Evolutionary conservation across 2,797 vertebrate genomes (phyloP).

Genomic region (Taenioides sp.): DNA sequence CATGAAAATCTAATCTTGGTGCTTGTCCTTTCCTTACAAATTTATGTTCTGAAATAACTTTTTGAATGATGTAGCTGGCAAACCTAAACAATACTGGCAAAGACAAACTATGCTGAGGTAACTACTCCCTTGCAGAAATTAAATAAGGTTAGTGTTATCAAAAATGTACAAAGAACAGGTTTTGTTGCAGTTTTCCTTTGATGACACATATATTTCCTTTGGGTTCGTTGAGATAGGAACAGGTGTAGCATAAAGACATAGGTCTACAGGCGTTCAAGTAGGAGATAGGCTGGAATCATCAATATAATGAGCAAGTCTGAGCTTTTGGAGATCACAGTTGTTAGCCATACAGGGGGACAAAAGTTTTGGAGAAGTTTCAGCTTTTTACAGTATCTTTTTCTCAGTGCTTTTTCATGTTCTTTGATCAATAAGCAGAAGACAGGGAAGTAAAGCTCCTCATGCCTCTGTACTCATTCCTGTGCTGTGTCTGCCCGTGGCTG

Average conservation of each 20-base stretch:
- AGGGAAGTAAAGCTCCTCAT: conserved; percentile 65
- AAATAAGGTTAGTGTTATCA: no score
- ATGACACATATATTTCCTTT: no score
- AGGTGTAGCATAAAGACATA: not conserved
- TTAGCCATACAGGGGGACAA: conserved; percentile 30
- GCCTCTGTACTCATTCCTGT: conserved; percentile 59
- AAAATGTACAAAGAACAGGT: no score
- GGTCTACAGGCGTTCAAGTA: not conserved
- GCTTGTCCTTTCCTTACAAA: not conserved
- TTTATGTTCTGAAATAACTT: not conserved
- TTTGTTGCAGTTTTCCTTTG: no score
- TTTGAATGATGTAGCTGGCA: not conserved
- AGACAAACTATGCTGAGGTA: no score
- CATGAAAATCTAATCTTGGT: no score
- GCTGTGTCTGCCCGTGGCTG: conserved; percentile 68
- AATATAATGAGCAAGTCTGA: conserved; percentile 7
- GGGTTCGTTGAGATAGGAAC: not conserved
- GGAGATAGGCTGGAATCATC: not conserved
- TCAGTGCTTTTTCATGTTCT: conserved; percentile 45
- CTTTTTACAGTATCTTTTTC: conserved; percentile 36
- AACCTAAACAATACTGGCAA: no score
- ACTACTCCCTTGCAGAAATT: no score
- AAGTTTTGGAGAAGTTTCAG: conserved; percentile 57
- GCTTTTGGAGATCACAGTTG: conserved; percentile 8
- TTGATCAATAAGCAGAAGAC: conserved; percentile 70